Evolutionary conservation across 2,113 vertebrate species (phyloP).

Genomic region (Mixornis gularis): DNA sequence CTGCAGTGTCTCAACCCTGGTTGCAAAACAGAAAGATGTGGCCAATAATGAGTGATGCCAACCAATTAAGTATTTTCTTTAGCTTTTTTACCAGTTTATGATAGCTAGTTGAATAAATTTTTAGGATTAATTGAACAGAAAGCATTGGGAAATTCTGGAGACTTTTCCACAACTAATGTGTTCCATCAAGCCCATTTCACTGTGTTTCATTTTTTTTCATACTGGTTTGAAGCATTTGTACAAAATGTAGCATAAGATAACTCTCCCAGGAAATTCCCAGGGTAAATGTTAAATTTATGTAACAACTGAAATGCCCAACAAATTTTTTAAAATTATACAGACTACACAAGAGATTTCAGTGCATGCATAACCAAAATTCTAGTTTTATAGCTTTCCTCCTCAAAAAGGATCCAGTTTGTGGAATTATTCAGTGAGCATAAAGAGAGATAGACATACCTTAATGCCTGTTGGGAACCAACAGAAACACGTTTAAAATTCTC

Average conservation of each 20-base stretch:
- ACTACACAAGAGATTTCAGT: background rate
- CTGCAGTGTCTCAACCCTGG: background rate
- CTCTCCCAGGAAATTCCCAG: background rate
- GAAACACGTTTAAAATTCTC: background rate
- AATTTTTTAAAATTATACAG: background rate
- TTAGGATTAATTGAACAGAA: background rate
- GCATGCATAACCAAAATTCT: accelerated
- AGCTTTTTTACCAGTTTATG: slow-evolving; percentile 9
- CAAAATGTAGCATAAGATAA: background rate
- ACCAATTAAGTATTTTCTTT: slow-evolving; percentile 1
- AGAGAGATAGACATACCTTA: background rate
- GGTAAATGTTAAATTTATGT: background rate
- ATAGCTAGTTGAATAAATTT: background rate
- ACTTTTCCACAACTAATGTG: background rate
- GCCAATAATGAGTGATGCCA: background rate
- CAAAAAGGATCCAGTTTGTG: background rate
- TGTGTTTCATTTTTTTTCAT: background rate
- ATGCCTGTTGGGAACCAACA: background rate
- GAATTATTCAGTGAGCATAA: background rate
- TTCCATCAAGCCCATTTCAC: background rate
- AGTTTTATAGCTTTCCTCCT: background rate
- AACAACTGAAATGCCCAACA: background rate
- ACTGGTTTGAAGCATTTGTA: background rate
- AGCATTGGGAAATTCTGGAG: background rate
- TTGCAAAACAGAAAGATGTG: background rate